Percentiles rank a stretch among this genome's conserved stretches.
Evolutionary conservation across 2,113 vertebrate species (phyloP).

Genomic region (Sylvicapra grimmia): DNA sequence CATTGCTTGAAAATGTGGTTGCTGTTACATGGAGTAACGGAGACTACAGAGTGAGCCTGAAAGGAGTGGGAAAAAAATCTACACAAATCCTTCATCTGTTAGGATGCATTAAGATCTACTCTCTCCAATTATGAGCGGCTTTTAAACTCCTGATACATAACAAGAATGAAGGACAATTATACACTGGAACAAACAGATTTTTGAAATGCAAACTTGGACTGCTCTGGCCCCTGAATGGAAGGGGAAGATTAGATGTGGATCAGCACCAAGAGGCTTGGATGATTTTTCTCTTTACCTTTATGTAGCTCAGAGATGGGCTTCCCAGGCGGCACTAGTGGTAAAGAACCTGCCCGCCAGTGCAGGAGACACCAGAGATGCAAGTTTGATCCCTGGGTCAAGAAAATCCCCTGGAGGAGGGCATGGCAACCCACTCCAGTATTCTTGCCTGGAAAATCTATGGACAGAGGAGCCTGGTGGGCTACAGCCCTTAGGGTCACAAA

Average conservation of each 20-base stretch:
- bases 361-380: neutral
- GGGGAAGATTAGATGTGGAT: neutral
- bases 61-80: neutral
- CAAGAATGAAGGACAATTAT: neutral
- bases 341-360: neutral
- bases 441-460: neutral
- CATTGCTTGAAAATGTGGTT: slow-evolving; percentile 40
- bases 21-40: neutral
- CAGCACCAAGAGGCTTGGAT: neutral
- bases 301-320: neutral
- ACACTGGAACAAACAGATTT: neutral
- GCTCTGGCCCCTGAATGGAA: neutral
- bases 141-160: neutral
- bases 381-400: neutral
- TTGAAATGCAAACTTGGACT: neutral
- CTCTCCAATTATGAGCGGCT: neutral
- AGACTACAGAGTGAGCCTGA: neutral
- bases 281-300: neutral
- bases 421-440: neutral
- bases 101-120: neutral
- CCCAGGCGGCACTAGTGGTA: neutral
- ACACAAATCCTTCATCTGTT: neutral
- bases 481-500: neutral
- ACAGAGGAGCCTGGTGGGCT: neutral
- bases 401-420: neutral